Conservation (phyloP, 2,888 invertebrate genomes). For the Trichogramma dendrolimi region DNA sequence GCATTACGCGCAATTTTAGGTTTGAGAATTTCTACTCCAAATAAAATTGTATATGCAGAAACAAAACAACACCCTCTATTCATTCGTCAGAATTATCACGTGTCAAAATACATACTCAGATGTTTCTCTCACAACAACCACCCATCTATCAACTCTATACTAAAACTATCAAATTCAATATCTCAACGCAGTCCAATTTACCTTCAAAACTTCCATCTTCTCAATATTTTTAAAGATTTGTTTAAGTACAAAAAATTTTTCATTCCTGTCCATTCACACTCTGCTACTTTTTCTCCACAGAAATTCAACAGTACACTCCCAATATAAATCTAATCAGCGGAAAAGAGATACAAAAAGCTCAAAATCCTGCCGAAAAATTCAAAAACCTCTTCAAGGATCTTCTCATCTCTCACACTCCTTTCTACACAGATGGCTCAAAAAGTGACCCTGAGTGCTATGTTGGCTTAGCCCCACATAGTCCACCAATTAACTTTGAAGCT, state of each 20-base stretch:
- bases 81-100: neutral
- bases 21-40: slow-evolving; percentile 3
- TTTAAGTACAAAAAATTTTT: too few species aligned
- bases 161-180: too few species aligned
- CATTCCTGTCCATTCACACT: neutral
- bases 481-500: too few species aligned
- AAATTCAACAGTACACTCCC: neutral
- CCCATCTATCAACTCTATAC: too few species aligned
- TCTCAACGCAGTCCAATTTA: neutral
- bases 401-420: neutral
- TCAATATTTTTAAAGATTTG: too few species aligned
- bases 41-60: slow-evolving; percentile 4
- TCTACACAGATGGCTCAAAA: too few species aligned
- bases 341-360: neutral
- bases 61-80: neutral
- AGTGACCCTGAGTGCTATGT: too few species aligned
- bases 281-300: neutral
- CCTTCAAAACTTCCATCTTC: neutral
- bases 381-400: neutral
- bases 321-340: neutral
- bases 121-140: too few species aligned
- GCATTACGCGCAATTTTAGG: neutral
- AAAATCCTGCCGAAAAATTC: neutral
- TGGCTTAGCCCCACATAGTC: too few species aligned
- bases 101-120: too few species aligned